Conservation (phyloP, 2,888 invertebrate species). For the Thereva nobilitata region DNA sequence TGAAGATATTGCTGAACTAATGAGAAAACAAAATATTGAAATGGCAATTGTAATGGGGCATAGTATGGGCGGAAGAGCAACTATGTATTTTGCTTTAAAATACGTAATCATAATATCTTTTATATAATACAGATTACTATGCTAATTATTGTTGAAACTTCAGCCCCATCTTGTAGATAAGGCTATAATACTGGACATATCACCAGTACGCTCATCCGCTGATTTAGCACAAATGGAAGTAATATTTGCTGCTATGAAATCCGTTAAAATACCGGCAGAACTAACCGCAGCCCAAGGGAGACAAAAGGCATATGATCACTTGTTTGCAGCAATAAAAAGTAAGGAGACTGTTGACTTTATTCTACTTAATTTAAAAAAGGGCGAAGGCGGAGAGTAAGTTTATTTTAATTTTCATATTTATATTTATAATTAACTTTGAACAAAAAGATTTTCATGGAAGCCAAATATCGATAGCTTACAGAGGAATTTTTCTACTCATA, state of each 20-base stretch:
- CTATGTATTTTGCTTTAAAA: constrained; percentile 81
- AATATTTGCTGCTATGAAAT: constrained; percentile 68
- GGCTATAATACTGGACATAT: constrained; percentile 73
- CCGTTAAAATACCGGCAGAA: constrained; percentile 64
- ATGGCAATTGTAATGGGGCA: constrained; percentile 81
- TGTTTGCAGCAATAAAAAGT: constrained; percentile 62
- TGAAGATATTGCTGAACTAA: constrained; percentile 70
- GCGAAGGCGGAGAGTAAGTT: constrained; percentile 60
- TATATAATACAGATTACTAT: not conserved
- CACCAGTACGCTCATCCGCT: constrained; percentile 64
- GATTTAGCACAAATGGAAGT: constrained; percentile 66
- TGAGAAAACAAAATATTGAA: constrained; percentile 66
- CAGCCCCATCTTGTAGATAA: constrained; percentile 66
- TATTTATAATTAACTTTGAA: not conserved
- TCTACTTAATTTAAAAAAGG: constrained; percentile 80
- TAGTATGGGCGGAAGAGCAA: constrained; percentile 94
- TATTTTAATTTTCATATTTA: not conserved
- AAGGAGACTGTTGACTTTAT: constrained; percentile 75
- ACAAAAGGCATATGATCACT: constrained; percentile 66
- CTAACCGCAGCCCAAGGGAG: constrained; percentile 72
- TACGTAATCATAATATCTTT: constrained; percentile 48
- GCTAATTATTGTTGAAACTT: not conserved
- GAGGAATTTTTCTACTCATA: constrained; percentile 64
- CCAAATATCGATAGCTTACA: constrained; percentile 75
- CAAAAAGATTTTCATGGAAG: constrained; percentile 67